Evolutionary conservation across 2,113 vertebrate species (phyloP).

Genomic region (Hylia prasina): DNA sequence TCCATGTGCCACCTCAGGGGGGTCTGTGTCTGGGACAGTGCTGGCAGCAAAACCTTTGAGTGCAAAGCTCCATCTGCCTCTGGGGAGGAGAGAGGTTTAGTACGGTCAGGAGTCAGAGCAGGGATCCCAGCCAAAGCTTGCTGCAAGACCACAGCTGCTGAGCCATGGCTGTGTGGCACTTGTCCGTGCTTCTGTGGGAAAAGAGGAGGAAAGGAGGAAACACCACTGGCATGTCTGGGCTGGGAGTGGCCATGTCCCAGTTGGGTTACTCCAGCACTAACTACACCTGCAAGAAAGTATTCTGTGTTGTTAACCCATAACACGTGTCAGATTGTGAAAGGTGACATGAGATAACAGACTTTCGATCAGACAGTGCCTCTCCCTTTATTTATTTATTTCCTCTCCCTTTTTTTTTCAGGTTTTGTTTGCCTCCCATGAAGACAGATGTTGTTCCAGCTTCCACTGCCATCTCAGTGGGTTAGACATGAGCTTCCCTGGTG

Average conservation of each 20-base stretch:
- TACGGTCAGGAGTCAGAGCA: background rate
- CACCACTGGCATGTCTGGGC: background rate
- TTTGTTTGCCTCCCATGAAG: background rate
- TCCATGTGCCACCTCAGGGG: background rate
- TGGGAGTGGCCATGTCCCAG: background rate
- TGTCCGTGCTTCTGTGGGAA: background rate
- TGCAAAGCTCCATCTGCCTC: accelerated
- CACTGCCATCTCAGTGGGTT: background rate
- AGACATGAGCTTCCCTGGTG: background rate
- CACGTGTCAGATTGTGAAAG: background rate
- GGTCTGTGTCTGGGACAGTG: accelerated
- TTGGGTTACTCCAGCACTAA: background rate
- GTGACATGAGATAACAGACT: background rate
- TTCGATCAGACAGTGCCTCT: background rate
- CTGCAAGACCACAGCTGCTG: background rate
- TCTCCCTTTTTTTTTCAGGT: background rate
- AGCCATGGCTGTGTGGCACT: background rate
- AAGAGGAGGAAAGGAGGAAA: background rate
- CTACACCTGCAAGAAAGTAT: background rate
- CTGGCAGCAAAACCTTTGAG: background rate
- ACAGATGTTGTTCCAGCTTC: background rate
- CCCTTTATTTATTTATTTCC: background rate
- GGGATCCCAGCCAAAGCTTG: background rate
- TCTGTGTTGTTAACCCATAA: too few relatives aligned
- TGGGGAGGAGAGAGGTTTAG: background rate